Percentiles rank a stretch among this genome's conserved stretches.
Evolutionary conservation across 2,113 vertebrate genomes (phyloP).

Genomic region (Corythoichthys intestinalis): DNA sequence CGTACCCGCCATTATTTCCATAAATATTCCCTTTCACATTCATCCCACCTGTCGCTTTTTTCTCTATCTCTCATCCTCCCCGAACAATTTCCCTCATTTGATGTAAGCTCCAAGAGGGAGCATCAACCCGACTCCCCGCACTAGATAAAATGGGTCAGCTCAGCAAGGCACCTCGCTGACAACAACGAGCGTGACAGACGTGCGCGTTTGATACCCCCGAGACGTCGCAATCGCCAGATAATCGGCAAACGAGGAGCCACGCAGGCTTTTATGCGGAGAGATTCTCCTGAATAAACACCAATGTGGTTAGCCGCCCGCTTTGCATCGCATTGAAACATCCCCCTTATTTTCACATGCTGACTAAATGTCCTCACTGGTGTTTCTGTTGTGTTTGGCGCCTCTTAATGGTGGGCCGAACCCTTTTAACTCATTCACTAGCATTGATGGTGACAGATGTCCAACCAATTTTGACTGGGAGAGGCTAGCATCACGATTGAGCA

Average conservation of each 20-base stretch:
- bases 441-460: no score
- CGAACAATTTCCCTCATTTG: constrained; percentile 23
- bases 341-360: neutral
- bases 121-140: constrained; percentile 34
- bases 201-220: constrained; percentile 48
- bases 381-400: constrained; percentile 20
- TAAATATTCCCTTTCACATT: constrained; percentile 13
- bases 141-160: constrained; percentile 59
- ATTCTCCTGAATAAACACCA: neutral
- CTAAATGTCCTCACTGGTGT: constrained; percentile 2
- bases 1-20: neutral
- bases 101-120: constrained; percentile 38
- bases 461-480: no score
- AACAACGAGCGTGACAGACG: constrained; percentile 43
- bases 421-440: no score
- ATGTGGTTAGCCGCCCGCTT: neutral
- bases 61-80: constrained; percentile 1
- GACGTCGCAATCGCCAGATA: constrained; percentile 42
- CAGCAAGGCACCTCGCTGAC: constrained; percentile 44
- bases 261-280: neutral
- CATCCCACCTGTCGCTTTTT: constrained; percentile 8
- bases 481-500: no score
- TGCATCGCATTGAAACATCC: neutral
- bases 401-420: constrained; percentile 12
- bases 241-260: constrained; percentile 32